Base-by-base conservation (phyloP, 2,888 invertebrate species). In the Chydorus sphaericus region DNA sequence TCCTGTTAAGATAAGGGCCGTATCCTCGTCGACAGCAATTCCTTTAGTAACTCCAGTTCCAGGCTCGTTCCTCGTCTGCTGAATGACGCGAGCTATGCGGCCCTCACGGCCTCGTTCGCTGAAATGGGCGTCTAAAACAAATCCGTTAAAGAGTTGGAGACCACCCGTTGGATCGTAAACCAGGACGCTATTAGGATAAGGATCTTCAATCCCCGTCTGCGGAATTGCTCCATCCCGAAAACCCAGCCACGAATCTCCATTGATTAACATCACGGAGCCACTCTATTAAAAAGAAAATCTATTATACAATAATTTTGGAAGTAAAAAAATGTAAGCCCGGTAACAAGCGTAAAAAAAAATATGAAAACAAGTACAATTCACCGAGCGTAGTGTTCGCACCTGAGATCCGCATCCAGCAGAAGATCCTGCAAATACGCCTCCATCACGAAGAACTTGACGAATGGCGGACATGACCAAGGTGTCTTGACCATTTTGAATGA, bases 51-150 rank as follows among this genome's bases (percentile, higher is more conserved):
- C 44, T 2, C 55, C 48, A 4, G 31, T n/a, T 16, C 54, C 57
- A 16, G 30, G 16, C 2, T 18, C 26, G 16, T 18, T 44, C 44
- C 30, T 39, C 5, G 57, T 48, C 16, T 57, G 55, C 38, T 56
- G 54, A 38, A 57, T 29, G 26, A 57, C 23, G n/a, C 30, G 50
- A 23, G 26, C 23, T 6, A 49, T 16, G 26, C 50, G 50, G 26
- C 18, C 28, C 48, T 58, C 58, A 7, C 58, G 30, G 4, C 58
- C 58, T 11, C 58, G 31, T 28, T 57, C 56, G 14, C 56, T 57
- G 55, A 50, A 58, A 33, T 58, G 58, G 2, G 58, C 57, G 48
- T 58, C 58, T 7, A 57, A 31, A n/a, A 58, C 48, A 20, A 49
- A 58, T 23, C 38, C 55, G 26, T 31, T 29, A 2, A 58, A 30